Evolutionary conservation across 1,140 invertebrate genomes (phyloP).

Genomic region (Doryteuthis pealeii): DNA sequence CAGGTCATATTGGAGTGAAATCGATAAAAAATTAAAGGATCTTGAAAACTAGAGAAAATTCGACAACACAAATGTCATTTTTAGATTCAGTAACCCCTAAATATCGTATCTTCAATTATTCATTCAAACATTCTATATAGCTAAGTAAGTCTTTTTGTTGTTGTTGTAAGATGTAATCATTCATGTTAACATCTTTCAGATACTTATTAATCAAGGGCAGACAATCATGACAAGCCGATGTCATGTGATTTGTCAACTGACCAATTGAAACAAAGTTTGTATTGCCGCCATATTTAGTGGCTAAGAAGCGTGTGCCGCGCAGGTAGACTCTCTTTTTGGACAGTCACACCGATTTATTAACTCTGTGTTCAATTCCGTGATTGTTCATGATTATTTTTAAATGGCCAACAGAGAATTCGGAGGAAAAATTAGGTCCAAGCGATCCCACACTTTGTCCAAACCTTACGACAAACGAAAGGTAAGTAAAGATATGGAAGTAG

Average conservation of each 20-base stretch:
- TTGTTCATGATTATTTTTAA: slow-evolving; percentile 16
- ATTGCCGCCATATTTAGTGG: slow-evolving; percentile 34
- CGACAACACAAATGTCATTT: no score
- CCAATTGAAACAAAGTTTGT: slow-evolving; percentile 26
- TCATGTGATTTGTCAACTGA: slow-evolving; percentile 22
- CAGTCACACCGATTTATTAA: background rate
- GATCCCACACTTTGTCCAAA: slow-evolving; percentile 24
- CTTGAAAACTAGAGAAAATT: no score
- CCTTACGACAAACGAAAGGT: slow-evolving; percentile 33
- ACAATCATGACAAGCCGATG: slow-evolving; percentile 18
- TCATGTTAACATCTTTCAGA: no score
- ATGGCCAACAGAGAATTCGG: slow-evolving; percentile 24
- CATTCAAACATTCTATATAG: no score
- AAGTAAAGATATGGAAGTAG: background rate
- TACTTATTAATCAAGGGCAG: slow-evolving; percentile 19
- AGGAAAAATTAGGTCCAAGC: slow-evolving; percentile 29
- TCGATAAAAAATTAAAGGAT: no score
- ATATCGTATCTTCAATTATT: no score
- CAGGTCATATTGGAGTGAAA: no score
- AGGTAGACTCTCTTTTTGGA: slow-evolving; percentile 18
- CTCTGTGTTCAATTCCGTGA: background rate
- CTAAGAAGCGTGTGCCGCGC: slow-evolving; percentile 17
- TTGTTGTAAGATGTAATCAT: no score
- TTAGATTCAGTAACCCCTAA: no score
- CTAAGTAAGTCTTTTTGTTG: no score